Evolutionary conservation across 2,888 invertebrate genomes (phyloP).

Genomic region (Drosophila prolongata): DNA sequence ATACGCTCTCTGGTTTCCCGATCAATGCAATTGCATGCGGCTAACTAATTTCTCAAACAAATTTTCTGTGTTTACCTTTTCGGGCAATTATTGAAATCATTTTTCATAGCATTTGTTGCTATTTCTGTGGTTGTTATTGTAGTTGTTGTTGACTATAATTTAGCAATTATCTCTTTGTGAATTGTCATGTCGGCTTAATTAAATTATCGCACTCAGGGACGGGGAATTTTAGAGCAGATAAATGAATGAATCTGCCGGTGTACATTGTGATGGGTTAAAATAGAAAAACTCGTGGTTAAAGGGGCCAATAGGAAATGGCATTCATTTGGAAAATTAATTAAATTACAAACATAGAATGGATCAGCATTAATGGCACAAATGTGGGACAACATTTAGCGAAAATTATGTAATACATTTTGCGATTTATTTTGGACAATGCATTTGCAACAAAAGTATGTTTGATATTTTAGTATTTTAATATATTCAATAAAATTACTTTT

Average conservation of each 20-base stretch:
- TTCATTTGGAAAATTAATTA: not conserved
- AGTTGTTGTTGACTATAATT: slow-evolving; percentile 38
- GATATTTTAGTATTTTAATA: too few species aligned
- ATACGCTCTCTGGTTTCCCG: slow-evolving; percentile 53
- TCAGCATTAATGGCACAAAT: not conserved
- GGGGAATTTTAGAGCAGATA: slow-evolving; percentile 11
- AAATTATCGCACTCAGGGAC: slow-evolving; percentile 49
- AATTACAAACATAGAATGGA: not conserved
- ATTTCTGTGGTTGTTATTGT: slow-evolving; percentile 7
- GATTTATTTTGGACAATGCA: too few species aligned
- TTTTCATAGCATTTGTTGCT: slow-evolving; percentile 18
- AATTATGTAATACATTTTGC: not conserved
- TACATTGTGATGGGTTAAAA: not conserved
- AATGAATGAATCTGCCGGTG: slow-evolving; percentile 5
- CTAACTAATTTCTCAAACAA: slow-evolving; percentile 40
- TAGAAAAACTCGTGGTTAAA: not conserved
- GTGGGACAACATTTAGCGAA: not conserved
- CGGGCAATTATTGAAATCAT: slow-evolving; percentile 36
- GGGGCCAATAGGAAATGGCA: not conserved
- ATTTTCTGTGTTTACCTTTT: slow-evolving; percentile 19
- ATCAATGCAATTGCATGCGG: slow-evolving; percentile 55
- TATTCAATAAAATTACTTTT: too few species aligned
- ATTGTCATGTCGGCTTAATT: slow-evolving; percentile 62
- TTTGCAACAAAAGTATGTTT: too few species aligned
- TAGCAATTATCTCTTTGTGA: slow-evolving; percentile 55